Evolutionary conservation across 1,140 invertebrate genomes (phyloP), one percentile per base, ranked within the genome.

Genomic region (Drosophila ananassae): DNA sequence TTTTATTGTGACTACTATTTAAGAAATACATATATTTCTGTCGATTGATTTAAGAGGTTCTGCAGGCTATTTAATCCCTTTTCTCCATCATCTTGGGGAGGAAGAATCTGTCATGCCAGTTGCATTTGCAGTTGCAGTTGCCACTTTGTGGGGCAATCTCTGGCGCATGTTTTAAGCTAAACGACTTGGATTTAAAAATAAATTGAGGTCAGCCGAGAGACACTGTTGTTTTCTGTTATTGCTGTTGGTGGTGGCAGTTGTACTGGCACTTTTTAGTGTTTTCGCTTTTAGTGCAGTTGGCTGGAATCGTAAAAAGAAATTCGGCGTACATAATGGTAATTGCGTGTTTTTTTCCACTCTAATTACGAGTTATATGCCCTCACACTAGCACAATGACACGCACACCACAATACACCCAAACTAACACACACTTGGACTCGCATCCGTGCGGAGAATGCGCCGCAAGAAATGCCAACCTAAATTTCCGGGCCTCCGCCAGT

Each of bases 311-410:
- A 82, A 87, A 87, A 61, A 57, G 83, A 87, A 87, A 87, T 87
- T 87, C 83, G 82, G 82, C 82, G 74, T 67, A 69, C 83, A 87
- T 89, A 87, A 87, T 87, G 82, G 82, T 87, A 87, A 87, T 87
- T 82, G 82, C 83, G 74, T 87, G 82, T 87, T 89, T 78, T 85
- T 82, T 82, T 71, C 77, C 64, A 89, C 82, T 87, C 82, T 87
- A 87, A 87, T 87, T 87, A 82, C 82, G 68, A 76, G 78, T 81
- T 79, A 82, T 82, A 87, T 75, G 64, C 77, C 47, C 53, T 52
- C 61, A 54, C 77, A 56, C 59, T 32, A 41, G 41, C 34, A 79
- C 63, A 73, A 77, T 77, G 17, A 22, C 54, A 53, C 22, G 24
- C n/a, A 51, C 21, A 44, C 13, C 41, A 13, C 41, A 0, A 2